A percentile compares a stretch with the other conserved stretches of the same genome.
These are phyloP conservation scores for Didymodactylos carnosus DNA, from an alignment of 2,888 invertebrate species.

Conservation along the genomic window DNA sequence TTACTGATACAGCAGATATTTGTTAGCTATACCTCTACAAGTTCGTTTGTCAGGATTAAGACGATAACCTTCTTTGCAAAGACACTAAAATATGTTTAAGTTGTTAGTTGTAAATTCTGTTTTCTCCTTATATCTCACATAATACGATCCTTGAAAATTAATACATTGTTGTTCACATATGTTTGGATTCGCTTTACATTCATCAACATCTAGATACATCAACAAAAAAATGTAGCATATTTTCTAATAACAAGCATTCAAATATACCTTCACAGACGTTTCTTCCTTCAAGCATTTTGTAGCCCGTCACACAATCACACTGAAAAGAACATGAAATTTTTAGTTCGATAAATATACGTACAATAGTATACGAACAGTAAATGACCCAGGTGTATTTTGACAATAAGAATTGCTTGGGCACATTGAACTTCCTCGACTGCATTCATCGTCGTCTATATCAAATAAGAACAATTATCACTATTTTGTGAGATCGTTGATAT, in stretches of 20 bases:
- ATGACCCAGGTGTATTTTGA: conserved; percentile 12
- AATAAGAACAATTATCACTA: neutral
- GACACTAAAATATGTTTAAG: neutral
- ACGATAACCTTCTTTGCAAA: conserved; percentile 11
- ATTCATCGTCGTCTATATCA: neutral
- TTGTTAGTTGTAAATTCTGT: too few relatives aligned
- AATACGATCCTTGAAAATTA: conserved; percentile 12
- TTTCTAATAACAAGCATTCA: neutral
- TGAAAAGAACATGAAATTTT: neutral
- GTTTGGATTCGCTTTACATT: conserved; percentile 4
- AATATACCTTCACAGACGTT: conserved; percentile 2
- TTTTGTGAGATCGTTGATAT: too few relatives aligned
- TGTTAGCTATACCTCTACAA: conserved; percentile 1
- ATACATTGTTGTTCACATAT: conserved; percentile 14
- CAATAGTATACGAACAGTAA: neutral
- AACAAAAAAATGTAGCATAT: too few relatives aligned
- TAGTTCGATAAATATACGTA: neutral
- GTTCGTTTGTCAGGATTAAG: conserved; percentile 9
- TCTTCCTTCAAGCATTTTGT: conserved; percentile 3
- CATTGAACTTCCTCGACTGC: neutral
- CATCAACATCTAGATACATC: conserved; percentile 10
- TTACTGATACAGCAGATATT: neutral
- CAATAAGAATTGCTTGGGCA: conserved; percentile 12
- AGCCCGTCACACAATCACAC: conserved; percentile 5
- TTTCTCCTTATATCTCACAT: too few relatives aligned